Percentiles rank a stretch among this genome's conserved stretches.
These are phyloP conservation scores for Aphis craccivora DNA, from an alignment of 1,140 invertebrate genomes.

Conservation along the genomic window DNA sequence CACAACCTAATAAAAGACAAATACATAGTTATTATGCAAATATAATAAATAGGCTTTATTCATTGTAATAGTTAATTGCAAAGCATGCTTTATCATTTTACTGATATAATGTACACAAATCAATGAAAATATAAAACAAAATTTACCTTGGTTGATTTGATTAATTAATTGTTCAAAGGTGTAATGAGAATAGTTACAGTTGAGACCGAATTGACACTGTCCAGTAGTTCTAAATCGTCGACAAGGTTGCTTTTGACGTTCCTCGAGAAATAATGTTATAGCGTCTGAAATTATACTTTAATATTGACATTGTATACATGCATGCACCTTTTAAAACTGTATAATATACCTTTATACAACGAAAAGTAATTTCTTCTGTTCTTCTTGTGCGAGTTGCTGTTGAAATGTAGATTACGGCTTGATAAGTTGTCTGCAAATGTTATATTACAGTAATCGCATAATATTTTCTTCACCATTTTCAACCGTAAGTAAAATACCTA, in stretches of 20 bases:
- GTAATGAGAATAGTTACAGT: constrained; percentile 53
- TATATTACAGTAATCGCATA: constrained; percentile 56
- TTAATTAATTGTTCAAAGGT: constrained; percentile 46
- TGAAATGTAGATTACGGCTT: constrained; percentile 53
- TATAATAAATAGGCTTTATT: background rate
- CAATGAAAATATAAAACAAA: background rate
- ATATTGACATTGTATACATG: constrained; percentile 19
- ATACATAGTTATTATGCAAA: background rate
- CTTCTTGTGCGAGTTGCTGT: constrained; percentile 50
- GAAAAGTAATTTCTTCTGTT: constrained; percentile 49
- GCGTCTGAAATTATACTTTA: constrained; percentile 51
- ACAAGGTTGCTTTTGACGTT: constrained; percentile 47
- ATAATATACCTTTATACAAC: constrained; percentile 35
- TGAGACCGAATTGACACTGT: constrained; percentile 41
- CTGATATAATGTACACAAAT: background rate
- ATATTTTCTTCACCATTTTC: constrained; percentile 58
- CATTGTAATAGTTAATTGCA: background rate
- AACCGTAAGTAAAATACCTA: constrained; percentile 26
- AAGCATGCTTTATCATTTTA: constrained; percentile 12
- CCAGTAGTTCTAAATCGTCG: constrained; percentile 41
- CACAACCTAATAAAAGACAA: background rate
- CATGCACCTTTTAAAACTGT: background rate
- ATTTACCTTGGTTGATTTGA: constrained; percentile 47
- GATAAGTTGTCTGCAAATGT: constrained; percentile 55
- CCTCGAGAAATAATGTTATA: constrained; percentile 49